Conservation (phyloP, 37 sponge, comb jelly and placozoan species). For the Tethya wilhelma region DNA sequence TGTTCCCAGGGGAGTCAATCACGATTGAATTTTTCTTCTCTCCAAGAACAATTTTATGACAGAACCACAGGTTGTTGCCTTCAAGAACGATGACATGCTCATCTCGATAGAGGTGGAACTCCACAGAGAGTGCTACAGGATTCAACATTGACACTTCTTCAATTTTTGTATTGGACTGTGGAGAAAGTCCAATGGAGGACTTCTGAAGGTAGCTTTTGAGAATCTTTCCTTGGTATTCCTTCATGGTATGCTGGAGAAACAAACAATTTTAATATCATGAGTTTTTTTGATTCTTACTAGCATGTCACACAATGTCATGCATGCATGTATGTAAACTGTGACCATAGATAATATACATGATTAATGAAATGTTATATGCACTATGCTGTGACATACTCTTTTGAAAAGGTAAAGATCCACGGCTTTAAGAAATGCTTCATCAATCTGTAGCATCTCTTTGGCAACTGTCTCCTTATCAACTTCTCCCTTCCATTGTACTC, state of each 20-base stretch:
- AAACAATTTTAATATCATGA: no score
- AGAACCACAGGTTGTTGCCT: slow-evolving; percentile 42
- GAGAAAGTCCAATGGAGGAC: not conserved
- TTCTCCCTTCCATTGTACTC: no score
- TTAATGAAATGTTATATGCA: no score
- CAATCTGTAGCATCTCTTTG: no score
- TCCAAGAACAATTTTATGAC: not conserved
- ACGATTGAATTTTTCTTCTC: not conserved
- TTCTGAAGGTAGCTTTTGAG: slow-evolving; percentile 2
- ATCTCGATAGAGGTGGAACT: slow-evolving; percentile 11
- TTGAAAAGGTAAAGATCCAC: no score
- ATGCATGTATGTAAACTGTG: no score
- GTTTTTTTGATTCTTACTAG: no score
- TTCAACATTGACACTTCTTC: not conserved
- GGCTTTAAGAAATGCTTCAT: no score
- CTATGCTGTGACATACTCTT: no score
- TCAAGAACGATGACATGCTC: slow-evolving; percentile 23
- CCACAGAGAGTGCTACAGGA: not conserved
- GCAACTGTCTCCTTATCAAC: no score
- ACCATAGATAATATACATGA: no score
- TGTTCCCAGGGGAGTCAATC: not conserved
- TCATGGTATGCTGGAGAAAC: slow-evolving; percentile 15
- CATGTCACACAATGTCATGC: no score
- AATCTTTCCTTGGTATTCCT: slow-evolving; percentile 1
- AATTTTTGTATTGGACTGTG: not conserved